These are phyloP conservation scores for Drosophila hawaiiensis DNA, from an alignment of 2,888 invertebrate genomes.

Conservation along the genomic window DNA sequence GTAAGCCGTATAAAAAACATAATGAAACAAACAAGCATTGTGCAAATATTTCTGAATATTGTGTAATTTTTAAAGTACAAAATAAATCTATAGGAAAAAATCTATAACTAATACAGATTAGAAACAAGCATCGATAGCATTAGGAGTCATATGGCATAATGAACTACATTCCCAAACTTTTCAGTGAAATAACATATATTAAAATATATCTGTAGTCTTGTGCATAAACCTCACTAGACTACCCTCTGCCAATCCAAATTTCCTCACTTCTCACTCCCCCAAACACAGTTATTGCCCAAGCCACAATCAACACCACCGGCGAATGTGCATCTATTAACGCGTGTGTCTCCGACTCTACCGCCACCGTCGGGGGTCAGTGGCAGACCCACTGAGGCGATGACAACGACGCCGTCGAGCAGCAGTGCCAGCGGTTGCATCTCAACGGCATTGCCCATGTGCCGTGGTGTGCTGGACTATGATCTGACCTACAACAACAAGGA, in stretches of 20 bases:
- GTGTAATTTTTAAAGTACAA: too few species aligned
- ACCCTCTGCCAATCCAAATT: neutral
- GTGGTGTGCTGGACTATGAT: slow-evolving; percentile 89
- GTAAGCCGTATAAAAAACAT: too few species aligned
- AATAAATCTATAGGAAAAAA: neutral
- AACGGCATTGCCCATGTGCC: slow-evolving; percentile 86
- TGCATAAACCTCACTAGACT: too few species aligned
- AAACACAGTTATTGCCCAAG: slow-evolving; percentile 50
- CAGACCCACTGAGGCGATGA: slow-evolving; percentile 75
- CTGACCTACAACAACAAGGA: slow-evolving; percentile 86
- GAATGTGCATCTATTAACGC: slow-evolving; percentile 59
- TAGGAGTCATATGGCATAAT: neutral
- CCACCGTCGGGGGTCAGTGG: slow-evolving; percentile 81
- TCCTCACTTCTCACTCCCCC: neutral
- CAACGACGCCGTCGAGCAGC: slow-evolving; percentile 58
- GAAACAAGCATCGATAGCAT: neutral
- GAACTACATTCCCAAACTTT: rapidly evolving
- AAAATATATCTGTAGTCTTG: neutral
- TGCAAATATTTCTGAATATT: too few species aligned
- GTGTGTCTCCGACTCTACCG: slow-evolving; percentile 89
- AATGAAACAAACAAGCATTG: too few species aligned
- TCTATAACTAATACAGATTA: neutral
- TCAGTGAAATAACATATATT: neutral
- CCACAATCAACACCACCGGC: slow-evolving; percentile 63
- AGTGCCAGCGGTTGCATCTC: slow-evolving; percentile 81